Base-by-base conservation (phyloP, 2,797 vertebrate species). In the Molossus molossus region DNA sequence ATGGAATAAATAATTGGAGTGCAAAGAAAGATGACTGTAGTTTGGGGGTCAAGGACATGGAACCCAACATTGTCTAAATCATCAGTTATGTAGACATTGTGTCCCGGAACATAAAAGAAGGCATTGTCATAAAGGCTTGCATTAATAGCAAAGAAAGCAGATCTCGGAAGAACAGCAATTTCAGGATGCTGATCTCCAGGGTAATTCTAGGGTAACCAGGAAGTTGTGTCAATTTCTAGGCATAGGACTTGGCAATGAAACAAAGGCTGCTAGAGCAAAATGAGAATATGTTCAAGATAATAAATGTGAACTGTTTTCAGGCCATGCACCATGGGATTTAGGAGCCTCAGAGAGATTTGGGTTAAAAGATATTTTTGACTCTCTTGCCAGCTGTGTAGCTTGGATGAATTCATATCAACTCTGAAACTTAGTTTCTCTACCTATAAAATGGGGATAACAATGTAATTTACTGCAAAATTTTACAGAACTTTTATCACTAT, bases 331-430 rank as follows among this genome's bases (percentile, higher is more conserved):
- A 0, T 48, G 53, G 27, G 48, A 33, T 20, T 73, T 73, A 73
- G 67, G 45, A 85, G 6, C 14, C 50, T 82, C 14, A 20, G 48
- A 79, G 13, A 87, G 40, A 85, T 79, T 77, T 91, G 29, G 27
- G 20, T 85, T 94, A 91, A 73, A 94, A 90, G 25, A 40, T 17
- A 25, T 81, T 58, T 83, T 69, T 79, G 64, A 72, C n/a, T 72
- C n/a, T 67, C 58, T 75, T 64, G 25, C 2, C 33, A 64, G 58
- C 21, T 87, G 48, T 14, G 50, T 76, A 23, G 10, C 60, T 82
- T 86, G 48, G 13, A 1, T 4, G 77, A 80, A 73, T 37, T 58
- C 18, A 1, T 17, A 48, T 13, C 23, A 69, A 67, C 50, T 62
- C 67, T 82, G 64, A 96, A 86, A 86, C 15, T 45, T 76, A 69